Conservation (phyloP, 2,888 invertebrate species). For the Mythimna pallens region DNA sequence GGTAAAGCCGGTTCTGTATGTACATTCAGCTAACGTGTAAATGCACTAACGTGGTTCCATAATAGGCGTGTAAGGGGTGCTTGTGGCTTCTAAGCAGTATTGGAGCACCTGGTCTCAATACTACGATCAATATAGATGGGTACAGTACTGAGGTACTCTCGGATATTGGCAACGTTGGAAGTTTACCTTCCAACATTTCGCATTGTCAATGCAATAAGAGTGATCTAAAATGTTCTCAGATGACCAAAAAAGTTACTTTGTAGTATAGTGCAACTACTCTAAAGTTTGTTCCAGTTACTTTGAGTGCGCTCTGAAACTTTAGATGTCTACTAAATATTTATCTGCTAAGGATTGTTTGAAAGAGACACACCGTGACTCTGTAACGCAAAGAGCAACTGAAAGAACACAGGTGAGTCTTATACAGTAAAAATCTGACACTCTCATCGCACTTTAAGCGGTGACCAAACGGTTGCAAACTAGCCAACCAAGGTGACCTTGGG, state of each 20-base stretch:
- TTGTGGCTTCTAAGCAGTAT: conserved; percentile 35
- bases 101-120: conserved; percentile 38
- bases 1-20: neutral
- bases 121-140: conserved; percentile 1
- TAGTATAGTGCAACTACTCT: neutral
- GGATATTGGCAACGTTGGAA: conserved; percentile 12
- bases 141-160: neutral
- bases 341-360: neutral
- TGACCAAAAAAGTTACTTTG: neutral
- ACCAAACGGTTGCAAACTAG: no score
- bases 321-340: neutral
- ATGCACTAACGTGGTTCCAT: neutral
- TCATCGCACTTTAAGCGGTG: no score
- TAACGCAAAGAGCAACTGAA: no score
- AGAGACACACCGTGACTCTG: no score
- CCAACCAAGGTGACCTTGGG: no score
- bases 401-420: no score
- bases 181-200: no score
- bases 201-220: neutral
- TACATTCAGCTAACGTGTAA: neutral
- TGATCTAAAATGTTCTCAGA: neutral
- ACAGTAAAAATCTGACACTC: no score
- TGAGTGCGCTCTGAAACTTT: no score
- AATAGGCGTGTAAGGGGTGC: neutral
- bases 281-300: neutral